Base-by-base conservation (phyloP, 2,888 invertebrate species). In the Antitype chi region DNA sequence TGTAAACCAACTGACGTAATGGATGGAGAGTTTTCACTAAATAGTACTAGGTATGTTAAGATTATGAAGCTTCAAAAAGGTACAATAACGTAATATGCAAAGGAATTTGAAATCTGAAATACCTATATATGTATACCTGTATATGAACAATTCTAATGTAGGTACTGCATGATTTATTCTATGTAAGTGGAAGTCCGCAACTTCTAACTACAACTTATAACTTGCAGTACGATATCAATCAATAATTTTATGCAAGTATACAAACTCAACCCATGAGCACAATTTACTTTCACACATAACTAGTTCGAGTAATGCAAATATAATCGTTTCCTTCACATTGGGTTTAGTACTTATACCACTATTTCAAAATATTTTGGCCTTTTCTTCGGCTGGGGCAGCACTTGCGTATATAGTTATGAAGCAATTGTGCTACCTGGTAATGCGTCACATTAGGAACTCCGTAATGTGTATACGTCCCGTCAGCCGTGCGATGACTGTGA, bases 1-100 rank as follows among this genome's bases (percentile, higher is more conserved):
- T 81, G 85, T 76, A 88, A 89, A 55, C 82, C 83, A 89, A 86
- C 86, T 83, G 75, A 77, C 74, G 64, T 81, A 74, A 82, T 77
- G 76, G 60, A 74, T 77, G 75, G 70, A 74, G 74, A 70, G 20
- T 73, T 67, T 70, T 74, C 53, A 70, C 57, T 66, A 55, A 43
- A 52, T 17, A n/a, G 9, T 47, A 63, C 11, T 23, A 28, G 52
- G 28, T 23, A 28, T 52, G 28, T 67, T 49, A 67, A 17, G 52
- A 28, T 67, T 49, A 67, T n/a, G 52, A 28, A 67, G 52, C 6
- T 32, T 68, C 32, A 68, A 68, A 68, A 68, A 17, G 7, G 23
- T 52, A 47, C 49, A 52, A 15, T 25, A 38, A 38, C 15, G 23
- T 47, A n/a, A 6, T 23, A 20, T 15, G 20, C 32, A 66, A 25